A percentile compares a stretch with the other conserved stretches of the same genome.
Evolutionary conservation across 2,888 invertebrate genomes (phyloP).

Genomic region (Zygogramma bicolorata): DNA sequence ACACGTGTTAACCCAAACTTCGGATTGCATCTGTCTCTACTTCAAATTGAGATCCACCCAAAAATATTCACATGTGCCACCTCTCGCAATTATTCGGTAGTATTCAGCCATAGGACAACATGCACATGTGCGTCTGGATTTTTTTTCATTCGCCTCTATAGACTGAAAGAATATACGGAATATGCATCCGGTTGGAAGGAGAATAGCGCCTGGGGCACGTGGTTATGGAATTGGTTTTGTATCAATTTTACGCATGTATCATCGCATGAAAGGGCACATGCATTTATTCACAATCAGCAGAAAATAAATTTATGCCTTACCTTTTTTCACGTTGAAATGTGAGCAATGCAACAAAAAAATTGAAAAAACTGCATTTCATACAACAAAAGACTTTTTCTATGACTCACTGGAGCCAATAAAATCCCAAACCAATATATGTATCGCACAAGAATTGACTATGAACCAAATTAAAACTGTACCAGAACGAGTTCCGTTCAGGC

Average conservation of each 20-base stretch:
- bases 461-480: too few relatives aligned
- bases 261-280: background rate
- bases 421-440: too few relatives aligned
- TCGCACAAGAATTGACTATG: too few relatives aligned
- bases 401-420: too few relatives aligned
- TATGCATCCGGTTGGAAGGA: conserved; percentile 2
- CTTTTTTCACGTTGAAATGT: too few relatives aligned
- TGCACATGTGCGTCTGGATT: conserved; percentile 23
- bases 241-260: background rate
- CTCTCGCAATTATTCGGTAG: conserved; percentile 32
- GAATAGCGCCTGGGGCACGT: background rate
- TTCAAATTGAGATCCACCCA: background rate
- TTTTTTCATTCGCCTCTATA: background rate
- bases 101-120: conserved; percentile 27
- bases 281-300: background rate
- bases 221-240: background rate
- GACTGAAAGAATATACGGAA: conserved; percentile 3
- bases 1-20: conserved; percentile 46
- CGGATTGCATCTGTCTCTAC: conserved; percentile 53
- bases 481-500: too few relatives aligned
- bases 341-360: too few relatives aligned
- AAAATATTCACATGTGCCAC: conserved; percentile 22
- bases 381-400: too few relatives aligned
- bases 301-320: background rate
- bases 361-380: too few relatives aligned